Percentiles rank a stretch among this genome's conserved stretches.
Conservation (phyloP, 2,113 vertebrate species). For the Takifugu bimaculatus region DNA sequence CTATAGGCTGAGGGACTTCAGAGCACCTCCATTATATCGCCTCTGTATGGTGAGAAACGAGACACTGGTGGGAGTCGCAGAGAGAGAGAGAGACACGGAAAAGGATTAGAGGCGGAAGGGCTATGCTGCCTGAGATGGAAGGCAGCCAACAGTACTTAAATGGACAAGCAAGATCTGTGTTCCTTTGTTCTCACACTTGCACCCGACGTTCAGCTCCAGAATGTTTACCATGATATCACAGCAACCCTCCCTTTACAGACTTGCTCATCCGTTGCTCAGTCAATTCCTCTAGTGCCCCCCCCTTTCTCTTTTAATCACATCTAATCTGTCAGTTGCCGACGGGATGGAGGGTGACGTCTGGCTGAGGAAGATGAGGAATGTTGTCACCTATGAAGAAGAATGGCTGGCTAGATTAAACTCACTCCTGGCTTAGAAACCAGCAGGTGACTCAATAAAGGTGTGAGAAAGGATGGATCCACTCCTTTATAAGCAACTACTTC, state of each 20-base stretch:
- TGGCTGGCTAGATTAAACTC: constrained; percentile 2
- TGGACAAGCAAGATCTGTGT: neutral
- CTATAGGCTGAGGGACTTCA: constrained; percentile 26
- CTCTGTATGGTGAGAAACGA: constrained; percentile 10
- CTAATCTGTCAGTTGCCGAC: constrained; percentile 6
- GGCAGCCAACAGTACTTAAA: constrained; percentile 1
- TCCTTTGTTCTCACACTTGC: neutral
- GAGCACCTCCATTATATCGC: constrained; percentile 14
- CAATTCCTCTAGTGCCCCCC: constrained; percentile 1
- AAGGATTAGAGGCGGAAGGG: constrained; percentile 3
- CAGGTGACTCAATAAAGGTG: neutral
- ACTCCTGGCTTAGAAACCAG: neutral
- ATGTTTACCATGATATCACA: neutral
- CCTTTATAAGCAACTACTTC: no score
- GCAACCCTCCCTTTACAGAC: no score
- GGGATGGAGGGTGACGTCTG: neutral
- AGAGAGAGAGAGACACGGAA: constrained; percentile 5
- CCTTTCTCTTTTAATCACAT: constrained; percentile 31
- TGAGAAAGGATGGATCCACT: neutral
- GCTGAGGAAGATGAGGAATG: neutral
- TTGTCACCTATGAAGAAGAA: constrained; percentile 1
- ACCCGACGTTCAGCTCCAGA: neutral
- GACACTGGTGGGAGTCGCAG: constrained; percentile 1
- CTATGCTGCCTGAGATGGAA: constrained; percentile 4
- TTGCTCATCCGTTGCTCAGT: neutral